phyloP scores from a whole-genome alignment of 1,140 invertebrate genomes.

The Subanguina moxae region DNA sequence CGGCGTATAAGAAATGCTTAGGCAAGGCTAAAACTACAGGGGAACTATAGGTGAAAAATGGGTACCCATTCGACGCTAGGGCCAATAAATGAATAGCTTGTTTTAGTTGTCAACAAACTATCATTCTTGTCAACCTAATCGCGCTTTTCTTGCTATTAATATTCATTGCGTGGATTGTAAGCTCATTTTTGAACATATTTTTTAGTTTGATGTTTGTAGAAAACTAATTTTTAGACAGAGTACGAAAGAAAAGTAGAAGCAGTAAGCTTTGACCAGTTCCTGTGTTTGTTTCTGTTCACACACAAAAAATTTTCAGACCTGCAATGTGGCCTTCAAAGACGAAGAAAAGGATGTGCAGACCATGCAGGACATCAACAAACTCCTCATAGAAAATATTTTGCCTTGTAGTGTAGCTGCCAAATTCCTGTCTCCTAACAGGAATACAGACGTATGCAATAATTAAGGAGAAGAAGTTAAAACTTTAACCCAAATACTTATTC shows the following conservation, averaged over 20 bases:
- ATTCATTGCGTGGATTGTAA: slow-evolving; percentile 59
- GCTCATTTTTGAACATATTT: slow-evolving; percentile 18
- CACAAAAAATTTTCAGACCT: slow-evolving; percentile 16
- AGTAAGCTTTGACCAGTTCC: background rate
- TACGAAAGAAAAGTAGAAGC: slow-evolving; percentile 57
- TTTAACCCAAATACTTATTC: background rate
- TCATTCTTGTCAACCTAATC: slow-evolving; percentile 52
- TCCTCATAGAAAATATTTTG: slow-evolving; percentile 85
- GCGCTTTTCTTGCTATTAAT: slow-evolving; percentile 52
- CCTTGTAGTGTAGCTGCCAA: slow-evolving; percentile 88
- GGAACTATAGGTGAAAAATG: no score
- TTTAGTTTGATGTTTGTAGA: background rate
- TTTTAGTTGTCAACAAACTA: slow-evolving; percentile 55
- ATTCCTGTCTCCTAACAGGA: slow-evolving; percentile 69
- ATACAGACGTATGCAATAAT: slow-evolving; percentile 56
- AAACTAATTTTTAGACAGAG: slow-evolving; percentile 48
- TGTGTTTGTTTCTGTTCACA: no score
- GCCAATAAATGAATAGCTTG: no score
- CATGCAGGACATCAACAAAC: slow-evolving; percentile 77
- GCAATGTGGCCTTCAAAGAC: slow-evolving; percentile 65
- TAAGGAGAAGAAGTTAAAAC: no score
- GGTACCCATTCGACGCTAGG: no score
- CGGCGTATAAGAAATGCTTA: no score
- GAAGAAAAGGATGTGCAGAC: slow-evolving; percentile 86
- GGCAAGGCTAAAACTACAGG: no score